A percentile compares a stretch with the other conserved stretches of the same genome.
Evolutionary conservation across 2,888 invertebrate species (phyloP).

Genomic region (Heliconius charithonia): DNA sequence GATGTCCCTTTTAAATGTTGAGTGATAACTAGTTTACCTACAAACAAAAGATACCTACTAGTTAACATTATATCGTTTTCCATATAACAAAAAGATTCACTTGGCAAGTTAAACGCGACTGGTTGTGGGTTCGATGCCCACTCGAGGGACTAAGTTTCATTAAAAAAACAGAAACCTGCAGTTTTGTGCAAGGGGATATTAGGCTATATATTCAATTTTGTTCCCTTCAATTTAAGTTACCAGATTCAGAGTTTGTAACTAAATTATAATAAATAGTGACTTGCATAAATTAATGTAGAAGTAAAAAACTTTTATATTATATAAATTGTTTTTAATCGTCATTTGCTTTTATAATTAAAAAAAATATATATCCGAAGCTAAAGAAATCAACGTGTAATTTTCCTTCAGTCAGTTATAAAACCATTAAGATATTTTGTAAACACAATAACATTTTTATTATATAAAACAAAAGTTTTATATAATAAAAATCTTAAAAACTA

Average conservation of each 20-base stretch:
- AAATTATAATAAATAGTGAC: background rate
- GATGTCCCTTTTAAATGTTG: background rate
- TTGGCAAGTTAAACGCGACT: no score
- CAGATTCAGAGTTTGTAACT: background rate
- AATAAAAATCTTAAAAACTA: no score
- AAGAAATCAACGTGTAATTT: background rate
- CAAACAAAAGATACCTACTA: background rate
- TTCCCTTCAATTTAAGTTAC: background rate
- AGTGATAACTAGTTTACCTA: constrained; percentile 10
- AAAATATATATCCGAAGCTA: background rate
- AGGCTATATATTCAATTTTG: no score
- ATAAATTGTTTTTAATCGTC: background rate
- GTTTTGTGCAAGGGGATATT: no score
- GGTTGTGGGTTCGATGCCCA: no score
- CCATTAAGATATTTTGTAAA: background rate
- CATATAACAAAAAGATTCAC: background rate
- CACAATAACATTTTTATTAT: background rate
- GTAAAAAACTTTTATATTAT: background rate
- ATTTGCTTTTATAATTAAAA: background rate
- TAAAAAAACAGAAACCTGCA: no score
- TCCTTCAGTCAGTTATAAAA: background rate
- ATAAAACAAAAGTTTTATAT: no score
- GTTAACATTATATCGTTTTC: background rate
- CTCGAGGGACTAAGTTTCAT: no score
- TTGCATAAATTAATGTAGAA: background rate